phyloP scores from a whole-genome alignment of 2,888 invertebrate species.

The Netelia melanura region DNA sequence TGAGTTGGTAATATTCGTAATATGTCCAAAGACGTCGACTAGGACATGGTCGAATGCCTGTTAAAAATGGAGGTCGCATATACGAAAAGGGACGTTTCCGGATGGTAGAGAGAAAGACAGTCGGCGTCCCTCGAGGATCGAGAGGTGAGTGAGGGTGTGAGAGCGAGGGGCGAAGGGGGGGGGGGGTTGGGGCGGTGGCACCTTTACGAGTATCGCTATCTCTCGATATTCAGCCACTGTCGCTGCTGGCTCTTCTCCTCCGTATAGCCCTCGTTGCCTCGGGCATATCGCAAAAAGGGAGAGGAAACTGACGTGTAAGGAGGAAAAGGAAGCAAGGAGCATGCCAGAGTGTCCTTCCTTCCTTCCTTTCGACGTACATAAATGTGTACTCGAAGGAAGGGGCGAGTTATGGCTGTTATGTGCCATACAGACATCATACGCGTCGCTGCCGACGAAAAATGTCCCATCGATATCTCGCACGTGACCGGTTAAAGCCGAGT shows the following conservation, averaged over 20 bases:
- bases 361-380: no score
- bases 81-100: slow-evolving; percentile 20
- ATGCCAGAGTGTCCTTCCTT: no score
- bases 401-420: no score
- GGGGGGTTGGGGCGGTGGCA: background rate
- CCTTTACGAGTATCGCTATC: slow-evolving; percentile 47
- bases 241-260: slow-evolving; percentile 29
- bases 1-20: background rate
- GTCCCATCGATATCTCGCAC: slow-evolving; percentile 38
- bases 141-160: background rate
- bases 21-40: slow-evolving; percentile 1
- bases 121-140: slow-evolving; percentile 18
- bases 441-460: slow-evolving; percentile 29
- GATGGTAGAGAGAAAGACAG: slow-evolving; percentile 7
- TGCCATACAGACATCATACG: slow-evolving; percentile 10
- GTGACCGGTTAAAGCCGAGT: slow-evolving; percentile 13
- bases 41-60: background rate
- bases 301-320: no score
- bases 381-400: no score
- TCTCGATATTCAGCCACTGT: slow-evolving; percentile 54
- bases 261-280: background rate
- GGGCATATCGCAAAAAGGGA: no score
- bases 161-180: background rate
- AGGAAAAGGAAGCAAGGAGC: no score
- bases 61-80: slow-evolving; percentile 34